phyloP scores from a whole-genome alignment of 2,113 vertebrate genomes.

The Sigmodon hispidus region DNA sequence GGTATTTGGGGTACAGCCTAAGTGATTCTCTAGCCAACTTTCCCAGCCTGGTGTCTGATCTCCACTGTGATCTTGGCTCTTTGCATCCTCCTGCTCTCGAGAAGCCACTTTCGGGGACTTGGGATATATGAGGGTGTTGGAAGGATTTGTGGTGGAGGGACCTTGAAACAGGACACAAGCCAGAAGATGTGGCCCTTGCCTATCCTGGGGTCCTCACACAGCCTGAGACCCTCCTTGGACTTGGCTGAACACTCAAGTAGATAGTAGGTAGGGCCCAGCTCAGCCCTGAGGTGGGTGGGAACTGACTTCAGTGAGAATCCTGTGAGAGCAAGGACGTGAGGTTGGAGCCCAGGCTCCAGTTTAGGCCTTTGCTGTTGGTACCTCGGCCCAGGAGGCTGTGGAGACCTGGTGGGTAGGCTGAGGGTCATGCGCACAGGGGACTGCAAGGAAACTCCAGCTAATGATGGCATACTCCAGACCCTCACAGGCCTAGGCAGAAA shows the following conservation, averaged over 20 bases:
- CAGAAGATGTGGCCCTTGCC: neutral
- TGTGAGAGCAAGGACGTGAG: neutral
- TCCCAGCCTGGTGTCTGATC: neutral
- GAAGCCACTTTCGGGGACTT: neutral
- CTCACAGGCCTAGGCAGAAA: neutral
- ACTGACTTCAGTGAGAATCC: neutral
- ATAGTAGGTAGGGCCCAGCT: neutral
- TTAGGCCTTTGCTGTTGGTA: neutral
- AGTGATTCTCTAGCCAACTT: neutral
- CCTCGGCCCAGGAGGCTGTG: neutral
- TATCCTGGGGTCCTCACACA: neutral
- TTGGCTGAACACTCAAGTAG: neutral
- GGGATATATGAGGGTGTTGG: neutral
- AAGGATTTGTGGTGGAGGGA: neutral
- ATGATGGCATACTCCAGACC: neutral
- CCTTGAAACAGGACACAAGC: neutral
- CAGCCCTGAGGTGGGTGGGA: neutral
- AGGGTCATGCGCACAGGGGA: neutral
- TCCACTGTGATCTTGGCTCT: neutral
- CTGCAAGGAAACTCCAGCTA: neutral
- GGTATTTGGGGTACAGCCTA: neutral
- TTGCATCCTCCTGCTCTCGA: neutral
- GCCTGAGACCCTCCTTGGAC: neutral
- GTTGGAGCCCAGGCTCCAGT: neutral
- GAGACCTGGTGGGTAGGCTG: neutral